Evolutionary conservation across 2,888 invertebrate species (phyloP), one percentile per base, ranked within the genome.

Genomic region (Laothoe populi): DNA sequence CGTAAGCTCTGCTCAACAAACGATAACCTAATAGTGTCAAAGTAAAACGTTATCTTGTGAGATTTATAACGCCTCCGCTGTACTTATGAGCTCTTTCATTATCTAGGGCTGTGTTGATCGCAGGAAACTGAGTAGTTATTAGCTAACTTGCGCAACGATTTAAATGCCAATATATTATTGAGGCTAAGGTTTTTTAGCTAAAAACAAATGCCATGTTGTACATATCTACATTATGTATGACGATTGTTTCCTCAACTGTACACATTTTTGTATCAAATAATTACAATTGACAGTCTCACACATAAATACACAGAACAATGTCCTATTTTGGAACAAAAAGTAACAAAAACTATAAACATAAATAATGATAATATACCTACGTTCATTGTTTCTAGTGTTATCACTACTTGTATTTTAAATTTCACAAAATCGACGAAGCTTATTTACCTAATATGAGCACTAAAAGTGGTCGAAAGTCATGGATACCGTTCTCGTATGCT

Each of bases 51-150:
- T 83, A 81, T 84, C 82, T 77, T 62, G 66, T 57, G 64, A 73
- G 70, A 82, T 83, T 82, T 79, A 83, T 80, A 72, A 73, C 72
- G 62, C 65, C 68, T 74, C 70, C 72, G 70, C 64, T 67, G 67
- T 67, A 72, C 71, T 69, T 66, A 68, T 74, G 69, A 76, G 59
- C 72, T 69, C 64, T 74, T 75, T 80, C 67, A 68, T 78, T 83
- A 82, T 82, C 81, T 77, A 70, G 66, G 73, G 77, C 74, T 74
- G 69, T 67, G 64, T 57, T 70, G 67, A 70, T 72, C 67, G 66
- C 66, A 69, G 64, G 63, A 65, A 75, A 72, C 73, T 78, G 66
- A 72, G 31, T 49, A 35, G 19, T 53, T 53, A 35, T 53, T 31
- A 31, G 49, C 24, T 53, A 53, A 64, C 38, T 49, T 45, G 2